phyloP scores from a whole-genome alignment of 2,113 vertebrate genomes.

The Eretmodus cyanostictus region DNA sequence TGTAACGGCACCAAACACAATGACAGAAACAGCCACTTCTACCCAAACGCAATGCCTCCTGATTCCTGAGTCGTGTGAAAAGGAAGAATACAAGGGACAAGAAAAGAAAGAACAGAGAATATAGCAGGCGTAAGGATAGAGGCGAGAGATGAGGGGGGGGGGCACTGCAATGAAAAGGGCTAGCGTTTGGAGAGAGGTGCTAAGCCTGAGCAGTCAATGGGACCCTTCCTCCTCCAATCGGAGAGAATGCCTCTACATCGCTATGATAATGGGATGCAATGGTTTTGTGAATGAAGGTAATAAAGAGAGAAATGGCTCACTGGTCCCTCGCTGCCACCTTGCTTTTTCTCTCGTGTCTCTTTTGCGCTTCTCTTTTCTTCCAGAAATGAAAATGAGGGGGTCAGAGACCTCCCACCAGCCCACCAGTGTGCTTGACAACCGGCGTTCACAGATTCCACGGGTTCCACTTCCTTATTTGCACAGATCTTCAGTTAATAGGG shows the following conservation, averaged over 20 bases:
- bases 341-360: constrained; percentile 40
- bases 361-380: constrained; percentile 52
- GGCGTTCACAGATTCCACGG: constrained; percentile 52
- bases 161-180: constrained; percentile 55
- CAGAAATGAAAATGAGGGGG: constrained; percentile 61
- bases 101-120: constrained; percentile 32
- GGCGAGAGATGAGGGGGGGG: constrained; percentile 16
- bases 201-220: constrained; percentile 71
- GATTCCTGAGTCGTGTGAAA: constrained; percentile 52
- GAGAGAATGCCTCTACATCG: constrained; percentile 71
- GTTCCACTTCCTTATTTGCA: constrained; percentile 57
- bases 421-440: constrained; percentile 67
- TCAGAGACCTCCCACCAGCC: constrained; percentile 71
- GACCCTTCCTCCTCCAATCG: constrained; percentile 72
- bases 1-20: constrained; percentile 64
- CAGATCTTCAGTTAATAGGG: constrained; percentile 54
- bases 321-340: constrained; percentile 58
- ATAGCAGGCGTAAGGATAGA: constrained; percentile 40
- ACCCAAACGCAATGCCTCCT: constrained; percentile 45
- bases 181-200: constrained; percentile 57
- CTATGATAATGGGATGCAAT: constrained; percentile 69
- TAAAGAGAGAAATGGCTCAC: constrained; percentile 67
- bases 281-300: constrained; percentile 75
- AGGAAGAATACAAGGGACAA: constrained; percentile 35
- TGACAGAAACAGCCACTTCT: constrained; percentile 70